Base-by-base conservation (phyloP, 2,113 vertebrate species). In the Crotophaga sulcirostris region DNA sequence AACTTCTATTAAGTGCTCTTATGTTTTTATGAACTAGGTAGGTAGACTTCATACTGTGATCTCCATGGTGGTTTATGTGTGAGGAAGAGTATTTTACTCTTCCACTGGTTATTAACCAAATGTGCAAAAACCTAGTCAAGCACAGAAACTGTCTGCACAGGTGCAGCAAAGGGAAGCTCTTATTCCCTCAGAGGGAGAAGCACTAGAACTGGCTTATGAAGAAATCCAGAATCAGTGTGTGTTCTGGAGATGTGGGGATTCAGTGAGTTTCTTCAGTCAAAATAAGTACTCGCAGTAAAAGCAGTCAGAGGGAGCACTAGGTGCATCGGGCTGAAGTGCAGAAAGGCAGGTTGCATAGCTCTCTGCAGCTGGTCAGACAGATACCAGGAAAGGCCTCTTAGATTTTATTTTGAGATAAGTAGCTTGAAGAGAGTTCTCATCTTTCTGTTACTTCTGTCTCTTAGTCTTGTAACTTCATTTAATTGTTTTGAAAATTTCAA, bases 301-400 rank as follows among this genome's bases (percentile, higher is more conserved):
- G 21, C 14, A 26, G n/a, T 13, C 0, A 2, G 9, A 24, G 10
- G 3, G 9, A 81, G 16, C 13, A 2, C 7, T 38, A 24, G 6
- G 2, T 38, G 3, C 4, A 2, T 10, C 40, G 4, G 11, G 16
- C 5, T 7, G 24, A 24, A 8, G 11, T 45, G 45, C 15, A 54
- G 63, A 31, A 80, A 19, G 16, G 9, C 1, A 0, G 3, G 6
- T 70, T 82, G 8, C 5, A 1, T 11, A 36, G 25, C 29, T 7
- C 42, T 33, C 29, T 59, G 34, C 33, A 17, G 11, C 25, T 84
- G 14, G 5, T 75, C 24, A 25, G 29, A 23, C 18, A 55, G n/a
- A 16, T 70, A 36, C 4, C 2, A 4, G 12, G 24, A 24, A 24
- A 78, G 5, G 31, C 16, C 7, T 56, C 3, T n/a, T 45, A 19